Evolutionary conservation across 2,113 vertebrate genomes (phyloP).

Genomic region (Brachionichthys hirsutus): DNA sequence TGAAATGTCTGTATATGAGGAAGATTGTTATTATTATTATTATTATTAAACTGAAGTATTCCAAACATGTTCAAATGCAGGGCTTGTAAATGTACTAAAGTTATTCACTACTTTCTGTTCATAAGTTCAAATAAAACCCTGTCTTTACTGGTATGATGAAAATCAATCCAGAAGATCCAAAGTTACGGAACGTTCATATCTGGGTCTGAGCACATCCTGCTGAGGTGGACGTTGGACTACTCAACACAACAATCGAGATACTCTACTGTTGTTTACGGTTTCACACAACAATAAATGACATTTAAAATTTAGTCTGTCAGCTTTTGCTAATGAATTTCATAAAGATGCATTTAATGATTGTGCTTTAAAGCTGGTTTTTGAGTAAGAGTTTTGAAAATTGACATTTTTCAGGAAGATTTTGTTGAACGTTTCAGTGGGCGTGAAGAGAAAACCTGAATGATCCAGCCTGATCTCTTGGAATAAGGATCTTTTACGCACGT

Average conservation of each 20-base stretch:
- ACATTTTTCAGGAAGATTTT: too few relatives aligned
- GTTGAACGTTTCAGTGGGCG: too few relatives aligned
- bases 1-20: constrained; percentile 1
- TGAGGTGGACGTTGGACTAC: neutral
- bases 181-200: neutral
- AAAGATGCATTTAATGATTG: too few relatives aligned
- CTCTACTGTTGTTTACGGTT: too few relatives aligned
- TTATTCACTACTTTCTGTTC: neutral
- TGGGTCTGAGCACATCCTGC: neutral
- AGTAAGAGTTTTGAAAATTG: too few relatives aligned
- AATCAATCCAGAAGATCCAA: neutral
- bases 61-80: neutral
- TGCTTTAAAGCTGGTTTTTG: too few relatives aligned
- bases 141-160: neutral
- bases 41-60: neutral
- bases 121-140: constrained; percentile 5
- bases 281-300: too few relatives aligned
- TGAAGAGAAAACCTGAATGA: too few relatives aligned
- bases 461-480: too few relatives aligned
- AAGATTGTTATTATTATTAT: neutral
- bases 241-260: constrained; percentile 24
- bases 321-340: too few relatives aligned
- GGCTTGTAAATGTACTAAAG: neutral
- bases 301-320: too few relatives aligned
- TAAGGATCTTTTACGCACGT: too few relatives aligned